A percentile compares a stretch with the other conserved stretches of the same genome.
Conservation (phyloP, 2,797 vertebrate genomes). For the Malurus splendens region DNA sequence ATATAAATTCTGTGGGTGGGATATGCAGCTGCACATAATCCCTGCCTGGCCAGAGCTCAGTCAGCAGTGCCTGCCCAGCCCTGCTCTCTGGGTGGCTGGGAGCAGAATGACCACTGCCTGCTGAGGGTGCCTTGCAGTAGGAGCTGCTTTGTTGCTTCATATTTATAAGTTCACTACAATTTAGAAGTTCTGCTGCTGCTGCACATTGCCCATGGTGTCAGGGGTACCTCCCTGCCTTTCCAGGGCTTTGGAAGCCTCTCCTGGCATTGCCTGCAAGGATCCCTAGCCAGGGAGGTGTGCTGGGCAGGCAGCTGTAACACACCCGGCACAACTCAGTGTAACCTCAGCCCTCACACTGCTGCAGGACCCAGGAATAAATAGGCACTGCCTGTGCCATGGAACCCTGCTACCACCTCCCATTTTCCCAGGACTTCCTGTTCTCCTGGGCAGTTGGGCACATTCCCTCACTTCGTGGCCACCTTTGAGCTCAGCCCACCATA, state of each 20-base stretch:
- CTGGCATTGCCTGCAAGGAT: accelerated
- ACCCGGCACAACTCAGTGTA: accelerated
- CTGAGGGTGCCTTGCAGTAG: neutral
- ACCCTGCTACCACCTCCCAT: neutral
- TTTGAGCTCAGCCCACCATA: neutral
- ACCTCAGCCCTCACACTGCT: neutral
- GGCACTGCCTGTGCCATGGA: neutral
- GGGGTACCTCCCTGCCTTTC: neutral
- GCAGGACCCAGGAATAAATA: neutral
- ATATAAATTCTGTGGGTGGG: neutral
- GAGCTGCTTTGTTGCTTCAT: neutral
- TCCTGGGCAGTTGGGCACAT: neutral
- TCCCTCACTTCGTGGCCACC: neutral
- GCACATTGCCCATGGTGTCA: accelerated
- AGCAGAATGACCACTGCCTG: neutral
- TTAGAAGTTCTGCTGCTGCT: neutral
- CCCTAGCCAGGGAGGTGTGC: neutral
- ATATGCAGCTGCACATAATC: neutral
- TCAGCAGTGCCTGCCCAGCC: neutral
- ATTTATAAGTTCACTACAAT: neutral
- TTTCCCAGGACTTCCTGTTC: neutral
- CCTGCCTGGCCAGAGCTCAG: neutral
- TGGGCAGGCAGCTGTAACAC: neutral
- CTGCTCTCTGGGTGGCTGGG: neutral
- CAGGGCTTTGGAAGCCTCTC: neutral